Conservation (phyloP, 2,888 invertebrate genomes). For the Pristionchus maxplancki region DNA sequence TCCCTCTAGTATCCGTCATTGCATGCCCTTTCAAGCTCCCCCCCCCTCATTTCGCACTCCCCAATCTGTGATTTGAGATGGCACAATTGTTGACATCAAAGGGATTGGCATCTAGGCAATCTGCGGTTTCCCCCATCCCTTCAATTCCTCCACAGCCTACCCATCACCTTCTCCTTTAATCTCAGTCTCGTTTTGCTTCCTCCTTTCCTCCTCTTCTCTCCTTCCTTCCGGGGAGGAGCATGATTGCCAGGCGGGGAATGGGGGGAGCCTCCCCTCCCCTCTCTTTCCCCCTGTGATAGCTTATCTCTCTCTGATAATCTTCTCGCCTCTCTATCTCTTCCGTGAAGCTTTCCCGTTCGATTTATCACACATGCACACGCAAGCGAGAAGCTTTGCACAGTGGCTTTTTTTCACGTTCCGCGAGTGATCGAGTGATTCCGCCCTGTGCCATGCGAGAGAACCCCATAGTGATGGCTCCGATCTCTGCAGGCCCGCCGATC, state of each 20-base stretch:
- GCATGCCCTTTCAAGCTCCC: background rate
- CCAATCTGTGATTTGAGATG: background rate
- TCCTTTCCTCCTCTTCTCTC: background rate
- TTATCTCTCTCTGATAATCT: slow-evolving; percentile 29
- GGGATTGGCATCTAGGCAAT: background rate
- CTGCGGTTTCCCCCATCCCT: background rate
- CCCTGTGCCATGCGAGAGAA: background rate
- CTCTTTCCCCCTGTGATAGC: background rate
- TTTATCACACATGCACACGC: background rate
- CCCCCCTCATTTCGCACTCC: background rate
- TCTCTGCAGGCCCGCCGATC: background rate
- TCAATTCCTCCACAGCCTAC: background rate
- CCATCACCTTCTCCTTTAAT: background rate
- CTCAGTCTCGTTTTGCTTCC: background rate
- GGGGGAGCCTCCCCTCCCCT: background rate
- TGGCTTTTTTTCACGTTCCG: background rate
- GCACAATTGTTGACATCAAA: background rate
- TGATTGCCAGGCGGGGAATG: background rate
- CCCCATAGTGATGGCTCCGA: background rate
- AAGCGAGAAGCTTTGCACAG: background rate
- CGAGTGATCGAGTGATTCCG: slow-evolving; percentile 9
- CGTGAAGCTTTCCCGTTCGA: background rate
- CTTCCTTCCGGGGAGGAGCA: background rate
- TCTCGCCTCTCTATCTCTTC: slow-evolving; percentile 24
- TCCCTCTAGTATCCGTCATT: background rate